A percentile compares a stretch with the other conserved stretches of the same genome.
These are phyloP conservation scores for Euplexia lucipara DNA, from an alignment of 2,888 invertebrate species.

Conservation along the genomic window DNA sequence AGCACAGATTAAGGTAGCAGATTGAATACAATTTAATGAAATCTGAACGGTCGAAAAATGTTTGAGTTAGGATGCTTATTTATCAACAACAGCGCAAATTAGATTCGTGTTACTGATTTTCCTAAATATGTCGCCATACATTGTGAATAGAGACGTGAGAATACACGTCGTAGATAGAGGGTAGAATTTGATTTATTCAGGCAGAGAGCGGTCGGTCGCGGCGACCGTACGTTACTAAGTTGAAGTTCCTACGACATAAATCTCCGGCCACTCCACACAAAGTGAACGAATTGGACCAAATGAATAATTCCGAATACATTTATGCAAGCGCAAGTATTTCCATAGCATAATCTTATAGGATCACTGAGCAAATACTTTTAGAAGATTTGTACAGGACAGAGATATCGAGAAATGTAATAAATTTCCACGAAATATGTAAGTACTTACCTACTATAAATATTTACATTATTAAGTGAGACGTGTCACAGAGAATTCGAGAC, in stretches of 20 bases:
- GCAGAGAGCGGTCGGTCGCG: conserved; percentile 67
- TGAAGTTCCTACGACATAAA: conserved; percentile 83
- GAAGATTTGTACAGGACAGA: conserved; percentile 56
- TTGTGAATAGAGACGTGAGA: conserved; percentile 33
- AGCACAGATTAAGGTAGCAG: too few species aligned
- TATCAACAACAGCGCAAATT: not conserved
- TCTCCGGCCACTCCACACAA: conserved; percentile 78
- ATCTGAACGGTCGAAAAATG: not conserved
- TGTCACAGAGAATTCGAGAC: conserved; percentile 23
- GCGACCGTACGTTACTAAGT: conserved; percentile 80
- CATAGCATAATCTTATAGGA: conserved; percentile 65
- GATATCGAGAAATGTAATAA: conserved; percentile 43
- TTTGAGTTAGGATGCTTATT: too few species aligned
- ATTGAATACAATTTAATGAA: not conserved
- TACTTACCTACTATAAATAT: conserved; percentile 46
- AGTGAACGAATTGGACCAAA: conserved; percentile 77
- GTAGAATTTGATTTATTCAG: conserved; percentile 80
- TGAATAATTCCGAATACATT: conserved; percentile 81
- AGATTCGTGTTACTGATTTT: conserved; percentile 23
- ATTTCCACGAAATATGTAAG: conserved; percentile 38
- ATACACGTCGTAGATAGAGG: conserved; percentile 34
- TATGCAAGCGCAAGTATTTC: conserved; percentile 71
- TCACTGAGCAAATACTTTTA: conserved; percentile 64
- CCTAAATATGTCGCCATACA: conserved; percentile 6
- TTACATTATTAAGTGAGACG: conserved; percentile 43